Evolutionary conservation across 2,797 vertebrate species (phyloP).

Genomic region (Merluccius polli): DNA sequence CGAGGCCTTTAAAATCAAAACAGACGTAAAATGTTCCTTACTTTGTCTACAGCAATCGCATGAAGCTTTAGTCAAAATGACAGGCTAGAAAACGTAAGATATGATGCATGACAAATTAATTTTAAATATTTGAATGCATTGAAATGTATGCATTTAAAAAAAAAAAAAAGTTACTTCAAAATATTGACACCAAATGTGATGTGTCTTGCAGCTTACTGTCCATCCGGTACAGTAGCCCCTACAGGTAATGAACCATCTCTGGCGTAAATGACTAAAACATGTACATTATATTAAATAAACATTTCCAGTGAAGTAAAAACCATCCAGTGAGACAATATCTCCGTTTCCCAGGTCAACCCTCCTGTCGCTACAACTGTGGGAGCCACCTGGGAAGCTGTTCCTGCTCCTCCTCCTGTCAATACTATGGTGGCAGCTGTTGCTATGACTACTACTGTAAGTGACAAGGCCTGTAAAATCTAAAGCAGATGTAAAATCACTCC

Average conservation of each 20-base stretch:
- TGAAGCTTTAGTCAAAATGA: not conserved
- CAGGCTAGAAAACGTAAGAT: not conserved
- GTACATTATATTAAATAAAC: not conserved
- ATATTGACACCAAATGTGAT: not conserved
- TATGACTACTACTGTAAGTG: too few relatives aligned
- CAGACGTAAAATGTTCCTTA: not conserved
- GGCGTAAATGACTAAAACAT: not conserved
- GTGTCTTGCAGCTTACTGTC: constrained; percentile 1
- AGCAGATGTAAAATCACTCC: too few relatives aligned
- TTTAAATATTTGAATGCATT: not conserved
- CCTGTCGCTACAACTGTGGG: too few relatives aligned
- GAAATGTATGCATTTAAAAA: not conserved
- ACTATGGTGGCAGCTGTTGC: too few relatives aligned
- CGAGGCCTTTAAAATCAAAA: not conserved
- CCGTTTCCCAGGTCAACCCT: constrained; percentile 26
- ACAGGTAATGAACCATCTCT: constrained; percentile 12
- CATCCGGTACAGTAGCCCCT: not conserved
- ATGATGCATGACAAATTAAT: not conserved
- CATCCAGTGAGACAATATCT: not conserved
- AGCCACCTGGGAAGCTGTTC: too few relatives aligned
- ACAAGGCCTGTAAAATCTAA: too few relatives aligned
- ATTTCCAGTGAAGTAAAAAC: not conserved
- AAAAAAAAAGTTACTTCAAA: not conserved
- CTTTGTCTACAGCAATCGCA: not conserved
- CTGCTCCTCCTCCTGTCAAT: not conserved